Percentiles rank a stretch among this genome's conserved stretches.
These are phyloP conservation scores for Zaprionus lineosus DNA, from an alignment of 2,888 invertebrate genomes.

Conservation along the genomic window DNA sequence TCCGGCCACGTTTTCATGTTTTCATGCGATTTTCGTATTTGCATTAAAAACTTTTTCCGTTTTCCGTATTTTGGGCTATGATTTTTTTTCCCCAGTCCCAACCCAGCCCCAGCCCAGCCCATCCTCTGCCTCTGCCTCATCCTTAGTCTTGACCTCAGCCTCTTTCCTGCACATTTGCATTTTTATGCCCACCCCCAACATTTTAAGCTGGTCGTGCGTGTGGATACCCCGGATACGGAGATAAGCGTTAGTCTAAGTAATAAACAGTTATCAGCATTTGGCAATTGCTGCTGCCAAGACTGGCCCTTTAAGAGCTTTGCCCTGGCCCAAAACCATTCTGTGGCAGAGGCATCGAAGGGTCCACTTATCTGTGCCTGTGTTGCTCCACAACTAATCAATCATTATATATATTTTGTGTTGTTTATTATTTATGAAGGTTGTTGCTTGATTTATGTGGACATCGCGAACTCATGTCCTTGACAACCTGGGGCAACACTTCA, in stretches of 20 bases:
- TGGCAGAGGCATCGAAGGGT: no score
- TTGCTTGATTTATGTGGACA: constrained; percentile 30
- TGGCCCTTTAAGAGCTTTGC: not conserved
- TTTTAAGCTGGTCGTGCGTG: constrained; percentile 10
- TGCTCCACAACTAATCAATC: constrained; percentile 38
- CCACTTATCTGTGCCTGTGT: not conserved
- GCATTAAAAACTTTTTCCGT: constrained; percentile 70
- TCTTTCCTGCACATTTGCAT: no score
- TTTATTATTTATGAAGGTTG: constrained; percentile 7
- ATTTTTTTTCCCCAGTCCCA: constrained; percentile 30
- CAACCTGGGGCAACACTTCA: constrained; percentile 2
- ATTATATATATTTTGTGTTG: constrained; percentile 5
- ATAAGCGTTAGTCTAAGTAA: constrained; percentile 22
- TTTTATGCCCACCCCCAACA: constrained; percentile 46
- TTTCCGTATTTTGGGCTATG: constrained; percentile 51
- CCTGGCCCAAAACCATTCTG: not conserved
- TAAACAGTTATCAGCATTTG: constrained; percentile 36
- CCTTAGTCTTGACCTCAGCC: no score
- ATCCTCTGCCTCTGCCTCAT: constrained; percentile 12
- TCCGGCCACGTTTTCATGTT: constrained; percentile 55
- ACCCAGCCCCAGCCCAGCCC: no score
- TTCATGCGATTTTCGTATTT: constrained; percentile 70
- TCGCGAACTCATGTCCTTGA: not conserved
- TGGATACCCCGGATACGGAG: constrained; percentile 11
- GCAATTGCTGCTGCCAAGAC: not conserved